A percentile compares a stretch with the other conserved stretches of the same genome.
Evolutionary conservation across 2,888 invertebrate genomes (phyloP).

Genomic region (Pollenia labialis): DNA sequence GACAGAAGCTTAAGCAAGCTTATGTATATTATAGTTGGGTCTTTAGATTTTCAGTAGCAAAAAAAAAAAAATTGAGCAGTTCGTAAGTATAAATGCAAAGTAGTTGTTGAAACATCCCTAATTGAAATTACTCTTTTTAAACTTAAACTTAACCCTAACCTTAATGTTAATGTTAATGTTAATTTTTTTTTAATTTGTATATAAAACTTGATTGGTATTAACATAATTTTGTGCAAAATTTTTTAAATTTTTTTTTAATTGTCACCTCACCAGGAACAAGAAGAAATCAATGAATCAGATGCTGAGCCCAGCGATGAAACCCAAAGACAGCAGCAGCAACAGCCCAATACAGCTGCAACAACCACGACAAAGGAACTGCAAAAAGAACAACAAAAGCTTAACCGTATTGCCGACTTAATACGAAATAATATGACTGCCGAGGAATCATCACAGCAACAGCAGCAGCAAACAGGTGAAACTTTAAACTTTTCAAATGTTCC

Average conservation of each 20-base stretch:
- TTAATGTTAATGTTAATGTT: too few species aligned
- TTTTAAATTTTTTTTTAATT: constrained; percentile 22
- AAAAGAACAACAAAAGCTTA: constrained; percentile 48
- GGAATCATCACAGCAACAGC: constrained; percentile 48
- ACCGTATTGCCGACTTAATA: constrained; percentile 59
- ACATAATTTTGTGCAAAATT: neutral
- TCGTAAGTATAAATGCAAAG: too few species aligned
- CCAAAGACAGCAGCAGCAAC: constrained; percentile 75
- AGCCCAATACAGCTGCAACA: constrained; percentile 52
- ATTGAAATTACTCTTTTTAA: too few species aligned
- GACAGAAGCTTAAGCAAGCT: too few species aligned
- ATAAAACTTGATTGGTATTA: too few species aligned
- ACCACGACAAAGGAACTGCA: constrained; percentile 53
- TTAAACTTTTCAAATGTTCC: constrained; percentile 50
- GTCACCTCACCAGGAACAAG: constrained; percentile 80
- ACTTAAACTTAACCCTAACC: too few species aligned
- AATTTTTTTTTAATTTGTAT: too few species aligned
- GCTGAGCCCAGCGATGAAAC: constrained; percentile 82
- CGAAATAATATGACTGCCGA: constrained; percentile 55
- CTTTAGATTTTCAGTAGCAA: too few species aligned
- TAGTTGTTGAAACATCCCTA: too few species aligned
- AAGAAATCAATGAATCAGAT: constrained; percentile 84
- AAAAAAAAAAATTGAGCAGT: too few species aligned
- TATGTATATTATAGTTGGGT: too few species aligned
- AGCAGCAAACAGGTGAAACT: constrained; percentile 56